Base-by-base conservation (phyloP, 2,888 invertebrate genomes). In the Drosophila pegasa region DNA sequence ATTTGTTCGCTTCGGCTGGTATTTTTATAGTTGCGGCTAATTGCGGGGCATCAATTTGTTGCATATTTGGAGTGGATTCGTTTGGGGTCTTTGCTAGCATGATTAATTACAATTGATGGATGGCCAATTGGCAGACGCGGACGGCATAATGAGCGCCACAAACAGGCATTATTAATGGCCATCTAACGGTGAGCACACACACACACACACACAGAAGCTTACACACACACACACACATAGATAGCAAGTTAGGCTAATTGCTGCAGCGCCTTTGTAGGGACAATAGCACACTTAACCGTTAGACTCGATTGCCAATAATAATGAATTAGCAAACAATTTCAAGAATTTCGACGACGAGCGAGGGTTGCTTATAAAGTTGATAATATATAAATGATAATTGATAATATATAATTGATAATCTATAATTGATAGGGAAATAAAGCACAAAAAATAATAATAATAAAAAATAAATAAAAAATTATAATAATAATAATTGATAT, bases 91-190 rank as follows among this genome's bases (percentile, higher is more conserved):
- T 65, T 60, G 69, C 67, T 67, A 81, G 71, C 79, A 86, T 89
- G 88, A 87, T 87, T 90, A 87, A 87, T 87, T 89, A 89, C 88
- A 75, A 85, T 72, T 86, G 89, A 87, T 87, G 80, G 88, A 87
- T 78, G 75, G 85, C 78, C 88, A 85, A 88, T 87, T 86, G 80
- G 82, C 72, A 72, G 64, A 75, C 75, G 73, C 62, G 71, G 40
- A 41, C 47, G 38, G 75, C 87, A 75, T 80, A 80, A 84, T 68
- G 70, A 80, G 65, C 63, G 52, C 67, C 70, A 50, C 69, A 70
- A 65, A 69, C 69, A 69, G 54, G 55, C 66, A 71, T 82, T 88
- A 89, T 83, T 89, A 77, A 89, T 85, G 80, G 77, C 59, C 76
- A 71, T 59, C 47, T 60, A 71, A 66, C 56, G 62, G 62, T 18